Evolutionary conservation across 2,113 vertebrate genomes (phyloP).

Genomic region (Paralichthys olivaceus): DNA sequence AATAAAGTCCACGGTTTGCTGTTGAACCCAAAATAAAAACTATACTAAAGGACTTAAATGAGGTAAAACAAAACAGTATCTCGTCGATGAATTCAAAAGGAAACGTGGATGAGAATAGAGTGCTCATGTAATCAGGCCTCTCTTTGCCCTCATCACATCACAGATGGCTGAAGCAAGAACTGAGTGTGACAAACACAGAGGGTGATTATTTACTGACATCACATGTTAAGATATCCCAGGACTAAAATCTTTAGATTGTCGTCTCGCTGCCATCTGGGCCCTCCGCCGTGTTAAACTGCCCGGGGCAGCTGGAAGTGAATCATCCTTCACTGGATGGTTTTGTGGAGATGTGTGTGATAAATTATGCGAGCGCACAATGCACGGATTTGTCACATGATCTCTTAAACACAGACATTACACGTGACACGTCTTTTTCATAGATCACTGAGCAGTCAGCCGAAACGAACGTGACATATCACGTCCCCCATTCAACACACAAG

Average conservation of each 20-base stretch:
- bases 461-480: not conserved
- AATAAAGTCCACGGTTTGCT: not conserved
- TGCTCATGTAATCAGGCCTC: not conserved
- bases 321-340: constrained; percentile 19
- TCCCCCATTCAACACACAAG: constrained; percentile 6
- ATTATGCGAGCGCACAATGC: constrained; percentile 1
- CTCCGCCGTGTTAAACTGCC: not conserved
- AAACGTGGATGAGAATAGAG: too few species aligned
- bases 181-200: not conserved
- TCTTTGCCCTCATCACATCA: constrained; percentile 2
- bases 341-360: not conserved
- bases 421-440: not conserved
- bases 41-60: not conserved
- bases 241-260: constrained; percentile 7
- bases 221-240: not conserved
- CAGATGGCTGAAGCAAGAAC: constrained; percentile 13
- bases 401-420: constrained; percentile 6
- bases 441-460: not conserved
- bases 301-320: constrained; percentile 2
- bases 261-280: constrained; percentile 24
- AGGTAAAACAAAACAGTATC: too few species aligned
- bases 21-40: not conserved
- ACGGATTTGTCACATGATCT: constrained; percentile 31
- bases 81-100: not conserved
- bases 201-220: constrained; percentile 4